A percentile compares a stretch with the other conserved stretches of the same genome.
These are phyloP conservation scores for Antigone vipio DNA, from an alignment of 2,113 vertebrate species.

Conservation along the genomic window DNA sequence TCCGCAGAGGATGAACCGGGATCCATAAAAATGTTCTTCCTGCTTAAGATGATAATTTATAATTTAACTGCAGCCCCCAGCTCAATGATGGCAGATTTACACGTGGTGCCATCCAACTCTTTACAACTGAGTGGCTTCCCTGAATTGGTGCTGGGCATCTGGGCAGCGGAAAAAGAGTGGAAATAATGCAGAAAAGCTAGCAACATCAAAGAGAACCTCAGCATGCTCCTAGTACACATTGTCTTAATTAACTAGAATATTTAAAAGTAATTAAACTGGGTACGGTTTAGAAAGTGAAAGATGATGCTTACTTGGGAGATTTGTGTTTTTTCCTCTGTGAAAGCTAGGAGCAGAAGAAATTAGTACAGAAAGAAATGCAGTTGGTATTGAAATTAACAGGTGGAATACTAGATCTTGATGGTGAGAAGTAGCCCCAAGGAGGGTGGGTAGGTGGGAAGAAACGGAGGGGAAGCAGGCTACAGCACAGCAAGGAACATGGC, in stretches of 20 bases:
- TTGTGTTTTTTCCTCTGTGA: not conserved
- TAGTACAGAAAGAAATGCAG: not conserved
- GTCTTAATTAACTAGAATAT: not conserved
- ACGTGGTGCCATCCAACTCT: not conserved
- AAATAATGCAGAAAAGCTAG: not conserved
- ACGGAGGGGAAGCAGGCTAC: not conserved
- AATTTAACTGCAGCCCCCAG: not conserved
- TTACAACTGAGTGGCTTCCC: not conserved
- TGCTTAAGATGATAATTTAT: slow-evolving; percentile 26
- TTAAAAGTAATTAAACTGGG: not conserved
- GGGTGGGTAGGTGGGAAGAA: not conserved
- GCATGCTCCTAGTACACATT: accelerated
- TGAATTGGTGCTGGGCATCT: not conserved
- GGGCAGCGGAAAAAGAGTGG: not conserved
- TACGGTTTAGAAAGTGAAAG: not conserved
- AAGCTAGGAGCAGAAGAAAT: not conserved
- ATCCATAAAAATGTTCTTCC: slow-evolving; percentile 36
- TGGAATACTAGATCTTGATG: not conserved
- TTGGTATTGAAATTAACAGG: not conserved
- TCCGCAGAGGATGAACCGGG: slow-evolving; percentile 1
- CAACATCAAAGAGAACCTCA: not conserved
- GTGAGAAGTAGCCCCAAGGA: not conserved
- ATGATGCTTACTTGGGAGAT: not conserved
- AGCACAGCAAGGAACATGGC: not conserved
- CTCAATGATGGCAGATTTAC: not conserved